Evolutionary conservation across 2,888 invertebrate genomes (phyloP).

Genomic region (Caradrina clavipalpis): DNA sequence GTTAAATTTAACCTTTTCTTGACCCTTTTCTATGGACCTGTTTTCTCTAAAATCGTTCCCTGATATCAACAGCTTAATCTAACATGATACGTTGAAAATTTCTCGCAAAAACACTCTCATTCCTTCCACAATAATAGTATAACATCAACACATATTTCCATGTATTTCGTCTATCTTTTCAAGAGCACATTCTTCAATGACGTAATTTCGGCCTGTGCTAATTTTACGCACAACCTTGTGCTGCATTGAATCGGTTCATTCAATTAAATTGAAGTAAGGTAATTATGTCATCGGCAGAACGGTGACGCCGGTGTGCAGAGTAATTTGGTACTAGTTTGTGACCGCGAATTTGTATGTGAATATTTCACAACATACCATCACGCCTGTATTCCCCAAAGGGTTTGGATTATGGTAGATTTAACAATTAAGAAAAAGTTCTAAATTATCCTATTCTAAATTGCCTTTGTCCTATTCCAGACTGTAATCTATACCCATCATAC

Average conservation of each 20-base stretch:
- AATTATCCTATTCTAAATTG: too few relatives aligned
- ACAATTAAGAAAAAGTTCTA: too few relatives aligned
- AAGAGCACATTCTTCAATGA: constrained; percentile 28
- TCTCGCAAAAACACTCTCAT: background rate
- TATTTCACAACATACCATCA: too few relatives aligned
- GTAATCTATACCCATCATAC: too few relatives aligned
- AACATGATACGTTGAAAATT: background rate
- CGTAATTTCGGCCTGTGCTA: constrained; percentile 36
- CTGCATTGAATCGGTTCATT: constrained; percentile 53
- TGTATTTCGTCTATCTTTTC: constrained; percentile 15
- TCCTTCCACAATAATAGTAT: background rate
- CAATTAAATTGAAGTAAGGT: constrained; percentile 46
- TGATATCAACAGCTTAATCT: background rate
- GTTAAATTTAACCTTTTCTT: too few relatives aligned
- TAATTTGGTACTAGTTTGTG: background rate
- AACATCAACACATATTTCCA: constrained; percentile 21
- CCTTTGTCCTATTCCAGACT: too few relatives aligned
- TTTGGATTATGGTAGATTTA: too few relatives aligned
- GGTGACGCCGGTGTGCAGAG: background rate
- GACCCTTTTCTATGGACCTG: too few relatives aligned
- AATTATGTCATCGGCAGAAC: constrained; percentile 53
- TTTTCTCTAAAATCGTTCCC: too few relatives aligned
- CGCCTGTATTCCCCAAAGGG: too few relatives aligned
- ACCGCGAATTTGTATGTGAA: too few relatives aligned
- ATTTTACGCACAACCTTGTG: constrained; percentile 58